A percentile compares a stretch with the other conserved stretches of the same genome.
Evolutionary conservation across 1,140 invertebrate species (phyloP).

Genomic region (Platyscapa corneri): DNA sequence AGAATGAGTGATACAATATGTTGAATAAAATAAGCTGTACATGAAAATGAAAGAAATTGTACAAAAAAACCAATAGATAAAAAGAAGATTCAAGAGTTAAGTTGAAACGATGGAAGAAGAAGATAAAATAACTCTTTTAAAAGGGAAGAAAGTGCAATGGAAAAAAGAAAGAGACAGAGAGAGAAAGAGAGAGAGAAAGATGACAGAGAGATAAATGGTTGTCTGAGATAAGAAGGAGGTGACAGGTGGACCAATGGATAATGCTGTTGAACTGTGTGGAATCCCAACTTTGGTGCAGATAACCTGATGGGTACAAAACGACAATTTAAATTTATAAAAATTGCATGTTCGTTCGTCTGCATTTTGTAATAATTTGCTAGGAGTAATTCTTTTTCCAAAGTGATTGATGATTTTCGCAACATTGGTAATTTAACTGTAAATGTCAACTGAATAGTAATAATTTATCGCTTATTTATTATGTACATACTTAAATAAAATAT

Average conservation of each 20-base stretch:
- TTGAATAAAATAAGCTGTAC: background rate
- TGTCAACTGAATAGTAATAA: background rate
- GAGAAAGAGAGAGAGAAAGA: background rate
- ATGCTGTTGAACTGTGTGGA: background rate
- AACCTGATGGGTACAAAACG: conserved; percentile 38
- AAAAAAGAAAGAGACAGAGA: conserved; percentile 33
- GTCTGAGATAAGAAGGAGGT: conserved; percentile 65
- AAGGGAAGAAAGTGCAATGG: conserved; percentile 26
- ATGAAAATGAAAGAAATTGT: background rate
- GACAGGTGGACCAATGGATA: conserved; percentile 63
- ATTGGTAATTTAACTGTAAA: background rate
- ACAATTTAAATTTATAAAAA: conserved; percentile 48
- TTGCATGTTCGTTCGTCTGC: background rate
- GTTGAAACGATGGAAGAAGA: background rate
- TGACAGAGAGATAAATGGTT: conserved; percentile 49
- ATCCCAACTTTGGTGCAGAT: conserved; percentile 34
- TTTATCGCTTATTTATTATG: background rate
- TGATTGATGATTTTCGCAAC: background rate
- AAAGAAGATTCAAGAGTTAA: background rate
- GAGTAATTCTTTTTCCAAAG: conserved; percentile 52
- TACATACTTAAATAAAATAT: background rate
- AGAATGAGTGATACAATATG: background rate
- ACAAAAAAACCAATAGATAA: background rate
- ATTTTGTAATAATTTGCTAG: conserved; percentile 32
- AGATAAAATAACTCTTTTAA: conserved; percentile 35